phyloP scores from a whole-genome alignment of 2,888 invertebrate genomes.

The Ophion ellenae region DNA sequence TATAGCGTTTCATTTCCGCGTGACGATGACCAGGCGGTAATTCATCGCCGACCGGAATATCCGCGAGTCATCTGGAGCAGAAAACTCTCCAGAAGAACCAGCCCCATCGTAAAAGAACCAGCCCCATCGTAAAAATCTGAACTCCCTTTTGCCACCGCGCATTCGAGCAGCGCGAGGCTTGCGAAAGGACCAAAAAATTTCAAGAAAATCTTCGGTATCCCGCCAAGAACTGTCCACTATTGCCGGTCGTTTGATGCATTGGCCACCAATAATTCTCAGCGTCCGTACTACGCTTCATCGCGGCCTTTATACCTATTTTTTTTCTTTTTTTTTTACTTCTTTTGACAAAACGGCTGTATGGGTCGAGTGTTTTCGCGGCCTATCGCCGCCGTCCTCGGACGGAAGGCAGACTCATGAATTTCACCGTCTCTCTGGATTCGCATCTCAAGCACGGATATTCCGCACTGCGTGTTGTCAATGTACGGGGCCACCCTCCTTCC shows the following conservation, averaged over 20 bases:
- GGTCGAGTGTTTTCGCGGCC: constrained; percentile 30
- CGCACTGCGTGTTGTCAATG: constrained; percentile 43
- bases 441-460: constrained; percentile 68
- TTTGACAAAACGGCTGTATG: not conserved
- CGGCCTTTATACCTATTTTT: constrained; percentile 46
- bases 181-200: constrained; percentile 77
- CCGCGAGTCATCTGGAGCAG: constrained; percentile 71
- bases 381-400: constrained; percentile 35
- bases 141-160: constrained; percentile 45
- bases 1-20: constrained; percentile 82
- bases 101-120: constrained; percentile 58
- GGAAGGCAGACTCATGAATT: constrained; percentile 70
- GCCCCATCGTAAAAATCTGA: constrained; percentile 56
- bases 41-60: constrained; percentile 67
- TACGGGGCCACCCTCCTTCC: constrained; percentile 36
- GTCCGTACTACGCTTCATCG: constrained; percentile 67
- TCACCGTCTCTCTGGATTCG: constrained; percentile 75
- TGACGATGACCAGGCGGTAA: constrained; percentile 77
- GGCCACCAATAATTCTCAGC: constrained; percentile 78
- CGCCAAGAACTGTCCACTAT: constrained; percentile 65
- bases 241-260: constrained; percentile 77
- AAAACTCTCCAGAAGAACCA: constrained; percentile 51
- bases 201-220: constrained; percentile 77
- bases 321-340: constrained; percentile 14
- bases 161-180: constrained; percentile 50